Conservation (phyloP, 2,113 vertebrate genomes). For the Hemicordylus capensis region DNA sequence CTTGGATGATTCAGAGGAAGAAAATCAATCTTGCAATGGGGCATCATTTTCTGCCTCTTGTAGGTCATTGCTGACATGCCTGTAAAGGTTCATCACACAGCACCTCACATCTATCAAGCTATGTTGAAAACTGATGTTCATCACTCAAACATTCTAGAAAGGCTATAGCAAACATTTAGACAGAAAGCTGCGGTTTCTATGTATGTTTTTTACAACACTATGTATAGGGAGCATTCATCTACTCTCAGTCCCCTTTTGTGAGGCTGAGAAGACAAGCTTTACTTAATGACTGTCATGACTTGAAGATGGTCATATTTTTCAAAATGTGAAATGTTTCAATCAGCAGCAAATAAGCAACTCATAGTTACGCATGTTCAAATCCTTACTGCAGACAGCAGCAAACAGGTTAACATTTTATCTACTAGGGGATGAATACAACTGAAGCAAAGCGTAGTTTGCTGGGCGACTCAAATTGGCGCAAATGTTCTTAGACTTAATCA, state of each 20-base stretch:
- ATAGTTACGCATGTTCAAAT: not conserved
- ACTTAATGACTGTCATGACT: not conserved
- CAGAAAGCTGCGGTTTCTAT: not conserved
- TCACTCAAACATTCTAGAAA: not conserved
- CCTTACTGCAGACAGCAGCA: not conserved
- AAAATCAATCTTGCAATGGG: not conserved
- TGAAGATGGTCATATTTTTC: not conserved
- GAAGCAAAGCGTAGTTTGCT: not conserved
- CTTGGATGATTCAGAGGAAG: constrained; percentile 12
- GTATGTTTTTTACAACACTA: not conserved
- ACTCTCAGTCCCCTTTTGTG: not conserved
- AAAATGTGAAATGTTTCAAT: not conserved
- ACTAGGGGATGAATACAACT: not conserved
- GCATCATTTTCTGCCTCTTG: not conserved
- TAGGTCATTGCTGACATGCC: not conserved
- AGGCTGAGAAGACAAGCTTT: not conserved
- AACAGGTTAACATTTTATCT: not conserved
- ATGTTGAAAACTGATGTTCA: not conserved
- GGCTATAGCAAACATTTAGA: not conserved
- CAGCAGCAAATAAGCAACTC: not conserved
- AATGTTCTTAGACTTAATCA: not conserved
- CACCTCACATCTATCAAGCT: not conserved
- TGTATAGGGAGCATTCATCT: too few species aligned
- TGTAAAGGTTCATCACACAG: not conserved
- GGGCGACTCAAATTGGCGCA: not conserved